A percentile compares a stretch with the other conserved stretches of the same genome.
Conservation (phyloP, 2,797 vertebrate species). For the Tenualosa ilisha region DNA sequence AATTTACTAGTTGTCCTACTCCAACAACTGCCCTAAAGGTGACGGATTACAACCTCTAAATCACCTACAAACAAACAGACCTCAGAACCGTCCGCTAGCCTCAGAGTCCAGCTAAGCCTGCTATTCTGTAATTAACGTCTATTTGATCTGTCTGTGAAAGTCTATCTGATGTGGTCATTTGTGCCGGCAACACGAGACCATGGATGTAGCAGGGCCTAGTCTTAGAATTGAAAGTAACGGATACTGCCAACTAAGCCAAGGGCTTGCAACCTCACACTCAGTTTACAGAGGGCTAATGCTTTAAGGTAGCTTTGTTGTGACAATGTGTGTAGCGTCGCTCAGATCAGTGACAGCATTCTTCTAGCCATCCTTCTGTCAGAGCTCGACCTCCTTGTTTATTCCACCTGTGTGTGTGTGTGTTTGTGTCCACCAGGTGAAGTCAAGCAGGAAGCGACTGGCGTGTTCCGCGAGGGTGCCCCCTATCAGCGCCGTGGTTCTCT, state of each 20-base stretch:
- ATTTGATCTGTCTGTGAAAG: background rate
- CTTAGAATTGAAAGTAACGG: background rate
- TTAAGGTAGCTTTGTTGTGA: background rate
- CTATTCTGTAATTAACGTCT: slow-evolving; percentile 7
- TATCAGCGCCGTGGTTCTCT: slow-evolving; percentile 94
- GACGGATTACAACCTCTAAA: slow-evolving; percentile 14
- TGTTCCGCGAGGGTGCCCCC: slow-evolving; percentile 86
- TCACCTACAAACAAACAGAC: background rate
- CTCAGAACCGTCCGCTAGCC: too few relatives aligned
- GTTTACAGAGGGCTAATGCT: slow-evolving; percentile 11
- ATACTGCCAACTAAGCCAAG: background rate
- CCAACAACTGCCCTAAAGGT: slow-evolving; percentile 9
- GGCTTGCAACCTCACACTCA: background rate
- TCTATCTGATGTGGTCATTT: slow-evolving; percentile 4
- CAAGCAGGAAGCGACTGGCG: slow-evolving; percentile 84
- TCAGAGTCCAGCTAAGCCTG: background rate
- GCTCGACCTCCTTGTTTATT: background rate
- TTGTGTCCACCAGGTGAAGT: slow-evolving; percentile 77
- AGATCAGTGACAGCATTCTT: background rate
- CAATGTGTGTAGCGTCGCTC: background rate
- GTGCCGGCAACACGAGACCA: slow-evolving; percentile 7
- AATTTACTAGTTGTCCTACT: slow-evolving; percentile 54
- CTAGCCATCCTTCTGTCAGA: background rate
- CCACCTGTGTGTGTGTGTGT: background rate
- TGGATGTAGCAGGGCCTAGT: background rate